Conservation (phyloP, 2,888 invertebrate species). For the Sialis fuliginosa region DNA sequence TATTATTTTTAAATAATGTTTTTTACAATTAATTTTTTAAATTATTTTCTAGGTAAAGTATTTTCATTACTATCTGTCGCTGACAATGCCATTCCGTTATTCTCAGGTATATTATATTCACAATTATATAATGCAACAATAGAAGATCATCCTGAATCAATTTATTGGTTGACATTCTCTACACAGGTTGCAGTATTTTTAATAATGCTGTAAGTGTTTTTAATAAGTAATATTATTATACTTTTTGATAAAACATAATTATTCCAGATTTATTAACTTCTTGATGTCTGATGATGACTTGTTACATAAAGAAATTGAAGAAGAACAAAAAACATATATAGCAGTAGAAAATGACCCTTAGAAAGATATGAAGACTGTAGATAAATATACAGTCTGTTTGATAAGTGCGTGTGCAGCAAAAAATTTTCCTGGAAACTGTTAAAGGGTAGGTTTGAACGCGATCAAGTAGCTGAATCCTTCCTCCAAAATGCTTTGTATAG, state of each 20-base stretch:
- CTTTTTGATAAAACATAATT: neutral
- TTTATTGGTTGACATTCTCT: conserved; percentile 53
- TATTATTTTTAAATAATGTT: neutral
- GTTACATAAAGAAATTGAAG: conserved; percentile 12
- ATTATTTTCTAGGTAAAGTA: conserved; percentile 41
- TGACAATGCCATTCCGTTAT: conserved; percentile 60
- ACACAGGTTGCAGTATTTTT: conserved; percentile 50
- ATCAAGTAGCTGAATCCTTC: too few relatives aligned
- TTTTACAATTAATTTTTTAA: neutral
- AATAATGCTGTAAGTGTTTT: conserved; percentile 43
- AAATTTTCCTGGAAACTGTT: too few relatives aligned
- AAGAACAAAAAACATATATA: neutral
- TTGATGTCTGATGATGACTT: conserved; percentile 10
- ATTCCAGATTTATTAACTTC: conserved; percentile 13
- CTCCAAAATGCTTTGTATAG: too few relatives aligned
- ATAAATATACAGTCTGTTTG: too few relatives aligned
- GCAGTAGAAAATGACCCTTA: neutral
- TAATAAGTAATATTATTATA: neutral
- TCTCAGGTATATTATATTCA: conserved; percentile 54
- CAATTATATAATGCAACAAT: conserved; percentile 55
- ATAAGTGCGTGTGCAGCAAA: too few relatives aligned
- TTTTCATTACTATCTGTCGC: conserved; percentile 63
- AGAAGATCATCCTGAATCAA: conserved; percentile 34
- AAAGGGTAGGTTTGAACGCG: too few relatives aligned
- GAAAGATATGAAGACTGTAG: neutral